Conservation (phyloP, 1,140 invertebrate species). For the Leguminivora glycinivorella region DNA sequence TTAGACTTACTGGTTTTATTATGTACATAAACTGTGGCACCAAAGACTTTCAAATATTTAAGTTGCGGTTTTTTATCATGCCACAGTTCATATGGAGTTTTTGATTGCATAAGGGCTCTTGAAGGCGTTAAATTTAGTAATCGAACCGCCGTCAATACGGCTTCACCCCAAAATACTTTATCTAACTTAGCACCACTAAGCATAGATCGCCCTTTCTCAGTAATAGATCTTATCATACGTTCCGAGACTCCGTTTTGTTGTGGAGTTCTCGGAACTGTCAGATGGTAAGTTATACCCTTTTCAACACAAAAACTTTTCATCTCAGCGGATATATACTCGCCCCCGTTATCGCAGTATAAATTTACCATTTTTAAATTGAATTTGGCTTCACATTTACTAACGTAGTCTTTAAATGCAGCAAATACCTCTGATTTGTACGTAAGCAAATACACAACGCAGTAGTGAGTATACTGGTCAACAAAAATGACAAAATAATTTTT, state of each 20-base stretch:
- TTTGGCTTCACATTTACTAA: conserved; percentile 1
- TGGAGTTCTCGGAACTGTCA: conserved; percentile 49
- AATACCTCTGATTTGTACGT: conserved; percentile 9
- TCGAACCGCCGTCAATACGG: conserved; percentile 1
- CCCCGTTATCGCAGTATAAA: conserved; percentile 25
- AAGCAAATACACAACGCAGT: conserved; percentile 5
- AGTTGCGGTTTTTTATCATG: conserved; percentile 38
- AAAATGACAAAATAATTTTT: conserved; percentile 26
- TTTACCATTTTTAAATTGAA: conserved; percentile 11
- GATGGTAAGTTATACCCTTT: conserved; percentile 68
- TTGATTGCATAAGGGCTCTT: conserved; percentile 32
- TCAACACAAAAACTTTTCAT: conserved; percentile 54
- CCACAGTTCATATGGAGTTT: conserved; percentile 50
- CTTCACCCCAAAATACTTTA: conserved; percentile 19
- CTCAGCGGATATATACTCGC: conserved; percentile 40
- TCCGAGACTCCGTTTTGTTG: conserved; percentile 41
- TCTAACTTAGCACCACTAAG: conserved; percentile 11
- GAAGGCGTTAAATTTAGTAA: conserved; percentile 28
- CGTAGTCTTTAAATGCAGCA: conserved; percentile 6
- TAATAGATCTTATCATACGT: conserved; percentile 36
- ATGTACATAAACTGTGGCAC: conserved; percentile 31
- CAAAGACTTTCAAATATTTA: conserved; percentile 47
- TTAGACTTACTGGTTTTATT: conserved; percentile 45
- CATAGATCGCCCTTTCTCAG: conserved; percentile 36
- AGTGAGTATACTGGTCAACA: conserved; percentile 22